Base-by-base conservation (phyloP, 2,888 invertebrate genomes). In the Bellardia bayeri region DNA sequence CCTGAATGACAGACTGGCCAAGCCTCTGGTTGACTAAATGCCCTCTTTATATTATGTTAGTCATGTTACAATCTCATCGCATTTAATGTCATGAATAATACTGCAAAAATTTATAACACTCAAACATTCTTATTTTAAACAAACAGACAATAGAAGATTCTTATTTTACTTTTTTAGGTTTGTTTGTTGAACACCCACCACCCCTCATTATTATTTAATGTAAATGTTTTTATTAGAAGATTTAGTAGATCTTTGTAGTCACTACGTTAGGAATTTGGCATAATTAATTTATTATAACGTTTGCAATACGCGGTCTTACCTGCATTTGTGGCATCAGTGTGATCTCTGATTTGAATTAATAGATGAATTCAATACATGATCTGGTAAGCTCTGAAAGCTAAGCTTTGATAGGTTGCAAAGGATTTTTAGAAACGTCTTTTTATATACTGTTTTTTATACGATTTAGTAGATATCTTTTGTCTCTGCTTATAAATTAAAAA, bases 61-160 rank as follows among this genome's bases (percentile, higher is more conserved):
- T 61, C 30, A 56, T 68, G 51, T 82, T 33, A 61, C 30, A 69
- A 69, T 49, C 45, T 68, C 75, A 76, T 82, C 54, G 42, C 42
- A 64, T 61, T 79, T 69, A 79, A 79, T 42, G 30, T 61, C 69
- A 79, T 69, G 78, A 79, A 79, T 68, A 79, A 58, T 58, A 68
- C 30, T 58, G 13, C 37, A 56, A 37, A 49, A 63, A 61, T 75
- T 42, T 74, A 45, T 58, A 74, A 58, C 61, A 74, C 61, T 61
- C 45, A 61, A 69, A 69, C 37, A 58, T 68, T 58, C 33, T 66
- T 16, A 66, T 54, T 68, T 51, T 64, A 40, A 64, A 54, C 56
- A 68, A 68, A 79, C 33, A 68, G 37, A 79, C 45, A 56, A 58
- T 40, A 33, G 54, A 56, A 13, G 56, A 7, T 54, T 13, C n/a